Conservation (phyloP, 2,113 vertebrate species). For the Pedionomus torquatus region DNA sequence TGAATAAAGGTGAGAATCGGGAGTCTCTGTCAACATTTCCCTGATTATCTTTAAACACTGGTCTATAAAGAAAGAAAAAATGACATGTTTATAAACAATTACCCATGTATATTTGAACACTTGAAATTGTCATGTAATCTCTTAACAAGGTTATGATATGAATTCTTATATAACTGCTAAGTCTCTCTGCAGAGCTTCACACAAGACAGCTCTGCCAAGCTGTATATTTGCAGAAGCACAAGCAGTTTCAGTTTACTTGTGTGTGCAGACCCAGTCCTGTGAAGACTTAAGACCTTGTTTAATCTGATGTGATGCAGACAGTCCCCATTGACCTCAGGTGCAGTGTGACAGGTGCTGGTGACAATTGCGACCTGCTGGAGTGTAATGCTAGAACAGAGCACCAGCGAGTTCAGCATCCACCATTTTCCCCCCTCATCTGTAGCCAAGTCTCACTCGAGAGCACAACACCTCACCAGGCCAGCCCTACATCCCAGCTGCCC, state of each 20-base stretch:
- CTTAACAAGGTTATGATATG: not conserved
- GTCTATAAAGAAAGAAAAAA: conserved; percentile 74
- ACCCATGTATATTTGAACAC: not conserved
- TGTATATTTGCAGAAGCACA: not conserved
- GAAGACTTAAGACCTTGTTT: not conserved
- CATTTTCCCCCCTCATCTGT: accelerated
- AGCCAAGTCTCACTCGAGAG: not conserved
- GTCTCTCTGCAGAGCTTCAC: not conserved
- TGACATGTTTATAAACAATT: not conserved
- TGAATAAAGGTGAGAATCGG: conserved; percentile 94
- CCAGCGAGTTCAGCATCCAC: not conserved
- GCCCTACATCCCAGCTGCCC: accelerated
- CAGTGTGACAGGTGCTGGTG: not conserved
- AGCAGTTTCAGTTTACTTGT: not conserved
- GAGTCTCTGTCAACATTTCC: conserved; percentile 93
- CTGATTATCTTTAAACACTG: conserved; percentile 96
- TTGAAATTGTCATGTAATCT: not conserved
- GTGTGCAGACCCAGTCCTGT: not conserved
- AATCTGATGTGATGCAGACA: not conserved
- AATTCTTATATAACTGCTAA: not conserved
- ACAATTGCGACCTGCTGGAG: too few relatives aligned
- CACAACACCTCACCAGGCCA: not conserved
- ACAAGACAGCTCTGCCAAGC: not conserved
- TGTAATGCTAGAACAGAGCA: not conserved
- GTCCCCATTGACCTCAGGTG: not conserved